Evolutionary conservation across 2,888 invertebrate species (phyloP), one percentile per base, ranked within the genome.

Genomic region (Acrobasis repandana): DNA sequence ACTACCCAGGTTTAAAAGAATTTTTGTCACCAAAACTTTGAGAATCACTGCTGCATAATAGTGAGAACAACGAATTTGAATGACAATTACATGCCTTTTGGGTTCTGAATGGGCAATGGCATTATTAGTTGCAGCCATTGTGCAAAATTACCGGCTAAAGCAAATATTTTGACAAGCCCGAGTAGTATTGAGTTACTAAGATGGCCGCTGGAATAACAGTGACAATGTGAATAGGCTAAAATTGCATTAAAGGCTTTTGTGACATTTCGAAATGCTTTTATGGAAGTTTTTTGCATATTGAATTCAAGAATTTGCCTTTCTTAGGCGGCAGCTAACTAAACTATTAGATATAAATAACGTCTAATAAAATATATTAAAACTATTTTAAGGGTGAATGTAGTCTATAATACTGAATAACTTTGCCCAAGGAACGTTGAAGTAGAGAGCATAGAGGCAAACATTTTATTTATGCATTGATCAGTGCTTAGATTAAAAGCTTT

Each of bases 121-220:
- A 85, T 88, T 90, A 89, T 54, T 54, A 54, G 54, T 18, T 54
- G 38, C 20, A 86, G 86, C 83, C 64, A 80, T 90, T 91, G 90
- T 90, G 71, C 61, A 67, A 76, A 73, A 71, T 70, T 67, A 78
- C 72, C 67, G 79, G 74, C 76, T 72, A 83, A 83, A 87, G 90
- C 89, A 92, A 92, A 92, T 92, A 90, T 92, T 92, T 78, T 91
- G 91, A 91, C 90, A 90, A 90, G 81, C 84, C 80, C 83, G 80
- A 88, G 85, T 85, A 84, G 83, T 80, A 87, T 90, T 87, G 82
- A 88, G 85, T 87, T 86, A 86, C 88, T 81, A 80, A 68, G 75
- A 71, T 71, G 70, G 78, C 74, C 66, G 60, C 71, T 76, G 70
- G 73, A 80, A 81, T 57, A 61, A 65, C 54, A 62, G 63, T n/a